These are phyloP conservation scores for Pterocles gutturalis DNA, from an alignment of 2,113 vertebrate species.

Conservation along the genomic window DNA sequence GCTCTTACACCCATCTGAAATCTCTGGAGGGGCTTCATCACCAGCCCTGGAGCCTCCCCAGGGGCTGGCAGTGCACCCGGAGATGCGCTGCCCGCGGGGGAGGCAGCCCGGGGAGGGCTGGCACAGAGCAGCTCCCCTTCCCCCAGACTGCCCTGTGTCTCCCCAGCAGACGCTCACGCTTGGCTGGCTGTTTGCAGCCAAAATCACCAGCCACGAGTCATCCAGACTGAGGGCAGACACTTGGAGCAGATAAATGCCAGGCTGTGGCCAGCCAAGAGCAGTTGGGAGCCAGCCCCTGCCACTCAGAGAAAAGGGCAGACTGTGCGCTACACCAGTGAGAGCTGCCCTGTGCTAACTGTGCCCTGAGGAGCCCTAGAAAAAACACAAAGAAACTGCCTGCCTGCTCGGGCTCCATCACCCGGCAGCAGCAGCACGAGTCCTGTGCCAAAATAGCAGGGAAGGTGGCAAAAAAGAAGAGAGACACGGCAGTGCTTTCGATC, in stretches of 20 bases:
- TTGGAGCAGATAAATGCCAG: slow-evolving; percentile 1
- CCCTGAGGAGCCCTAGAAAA: neutral
- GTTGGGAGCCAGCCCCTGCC: neutral
- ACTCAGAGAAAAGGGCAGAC: neutral
- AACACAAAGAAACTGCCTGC: neutral
- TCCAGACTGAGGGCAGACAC: slow-evolving; percentile 40
- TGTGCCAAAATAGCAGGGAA: neutral
- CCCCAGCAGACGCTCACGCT: neutral
- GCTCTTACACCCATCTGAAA: neutral
- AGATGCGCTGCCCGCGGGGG: neutral
- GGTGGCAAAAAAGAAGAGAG: neutral
- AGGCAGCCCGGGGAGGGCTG: neutral
- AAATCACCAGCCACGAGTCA: neutral
- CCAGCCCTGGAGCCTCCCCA: neutral
- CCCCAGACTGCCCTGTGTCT: neutral
- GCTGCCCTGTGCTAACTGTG: neutral
- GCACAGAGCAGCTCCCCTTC: neutral
- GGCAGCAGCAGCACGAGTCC: neutral
- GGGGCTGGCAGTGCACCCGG: neutral
- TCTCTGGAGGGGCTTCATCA: neutral
- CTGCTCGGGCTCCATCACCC: neutral
- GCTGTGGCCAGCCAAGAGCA: slow-evolving; percentile 2
- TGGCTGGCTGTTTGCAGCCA: neutral
- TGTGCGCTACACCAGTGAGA: neutral
- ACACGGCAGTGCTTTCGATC: rapidly evolving